phyloP scores from a whole-genome alignment of 2,113 vertebrate species.

The Geococcyx californianus region DNA sequence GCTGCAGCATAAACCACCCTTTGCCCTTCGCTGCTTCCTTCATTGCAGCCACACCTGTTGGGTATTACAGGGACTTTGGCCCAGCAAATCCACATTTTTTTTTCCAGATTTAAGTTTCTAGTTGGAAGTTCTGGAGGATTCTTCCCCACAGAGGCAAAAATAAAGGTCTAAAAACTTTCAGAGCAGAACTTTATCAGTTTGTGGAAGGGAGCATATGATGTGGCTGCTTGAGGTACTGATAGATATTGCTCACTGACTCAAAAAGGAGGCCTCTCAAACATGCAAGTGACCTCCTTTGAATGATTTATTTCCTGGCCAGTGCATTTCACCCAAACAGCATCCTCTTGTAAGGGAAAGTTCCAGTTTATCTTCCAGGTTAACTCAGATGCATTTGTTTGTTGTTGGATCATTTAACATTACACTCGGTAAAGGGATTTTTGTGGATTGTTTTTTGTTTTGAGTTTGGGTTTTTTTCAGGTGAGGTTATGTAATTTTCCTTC shows the following conservation, averaged over 20 bases:
- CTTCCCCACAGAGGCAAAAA: not conserved
- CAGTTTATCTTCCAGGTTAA: not conserved
- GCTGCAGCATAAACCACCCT: not conserved
- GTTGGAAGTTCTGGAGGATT: not conserved
- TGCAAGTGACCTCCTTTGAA: not conserved
- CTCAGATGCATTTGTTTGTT: not conserved
- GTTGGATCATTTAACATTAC: not conserved
- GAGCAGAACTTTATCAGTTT: not conserved
- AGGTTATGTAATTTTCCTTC: not conserved
- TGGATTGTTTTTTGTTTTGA: not conserved
- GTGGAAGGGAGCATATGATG: not conserved
- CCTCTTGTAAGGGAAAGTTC: not conserved
- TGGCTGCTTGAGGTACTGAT: not conserved
- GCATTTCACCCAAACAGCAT: not conserved
- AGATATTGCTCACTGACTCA: fast-evolving
- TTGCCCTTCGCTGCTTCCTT: not conserved
- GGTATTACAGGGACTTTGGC: not conserved
- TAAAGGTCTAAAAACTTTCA: not conserved
- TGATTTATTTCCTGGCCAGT: not conserved
- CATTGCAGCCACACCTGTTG: not conserved
- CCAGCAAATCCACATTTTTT: not conserved
- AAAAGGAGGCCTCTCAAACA: not conserved
- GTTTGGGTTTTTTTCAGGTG: not conserved
- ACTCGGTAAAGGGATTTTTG: too few species aligned
- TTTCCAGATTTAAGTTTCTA: not conserved